Evolutionary conservation across 2,888 invertebrate species (phyloP), one percentile per base, ranked within the genome.

Genomic region (Nomada ruficornis): DNA sequence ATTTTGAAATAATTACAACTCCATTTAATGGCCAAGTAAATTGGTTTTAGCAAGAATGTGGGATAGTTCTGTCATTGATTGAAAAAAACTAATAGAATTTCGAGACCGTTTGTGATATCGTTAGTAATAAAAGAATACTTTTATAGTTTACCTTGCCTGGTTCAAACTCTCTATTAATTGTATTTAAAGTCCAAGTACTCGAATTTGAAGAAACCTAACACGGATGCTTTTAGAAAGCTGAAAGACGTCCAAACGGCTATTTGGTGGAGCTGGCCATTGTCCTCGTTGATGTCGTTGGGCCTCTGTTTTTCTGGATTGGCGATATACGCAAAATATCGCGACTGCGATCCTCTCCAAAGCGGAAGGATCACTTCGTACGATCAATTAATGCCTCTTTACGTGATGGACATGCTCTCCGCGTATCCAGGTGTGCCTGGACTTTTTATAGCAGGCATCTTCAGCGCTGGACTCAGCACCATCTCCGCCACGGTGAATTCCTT

Each of bases 401-500:
- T 97, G 65, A 96, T 97, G 77, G 96, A 97, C 87, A 96, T 95
- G 0, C 96, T 98, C 96, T 95, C 91, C 42, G 77, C 60, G 70
- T 91, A 90, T 83, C 91, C 91, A 18, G 91, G 91, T 62, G 85
- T 91, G 36, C 89, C 91, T 0, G 91, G 91, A 42, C 89, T 91
- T 59, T 91, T 91, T 76, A 87, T 91, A 36, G 91, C 91, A 0
- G 91, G 91, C 18, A 97, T 98, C 80, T 98, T 98, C 93, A 98
- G 98, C 89, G 98, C 98, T 0, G 97, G 98, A 1, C 94, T 98
- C 13, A 98, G 98, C 60, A 98, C 98, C 0, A 96, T 99, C 80
- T 98, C 98, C 0, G 98, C 98, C 0, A 96, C 98, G 2, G 96
- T 98, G 80, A 98, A 98, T 91, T 97, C 98, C 0, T 94, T 99